These are phyloP conservation scores for Diogma glabrata DNA, from an alignment of 2,888 invertebrate genomes.

Conservation along the genomic window DNA sequence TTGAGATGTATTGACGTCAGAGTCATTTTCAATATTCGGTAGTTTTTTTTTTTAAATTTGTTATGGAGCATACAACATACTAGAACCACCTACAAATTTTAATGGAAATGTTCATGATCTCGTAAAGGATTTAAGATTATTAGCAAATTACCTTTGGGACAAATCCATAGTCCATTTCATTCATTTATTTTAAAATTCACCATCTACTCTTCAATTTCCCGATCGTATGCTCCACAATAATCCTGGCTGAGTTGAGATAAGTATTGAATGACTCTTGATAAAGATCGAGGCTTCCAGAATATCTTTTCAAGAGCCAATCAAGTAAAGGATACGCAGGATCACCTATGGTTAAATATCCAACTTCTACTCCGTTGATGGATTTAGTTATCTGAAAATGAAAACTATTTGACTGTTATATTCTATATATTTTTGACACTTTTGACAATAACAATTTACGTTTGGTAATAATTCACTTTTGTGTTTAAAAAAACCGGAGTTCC, in stretches of 20 bases:
- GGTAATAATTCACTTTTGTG: not conserved
- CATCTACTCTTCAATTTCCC: not conserved
- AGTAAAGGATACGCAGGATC: not conserved
- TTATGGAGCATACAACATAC: not conserved
- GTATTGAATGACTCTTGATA: not conserved
- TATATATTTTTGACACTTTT: too few species aligned
- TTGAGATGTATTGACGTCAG: not conserved
- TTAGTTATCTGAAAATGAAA: slow-evolving; percentile 2
- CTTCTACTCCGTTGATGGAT: not conserved
- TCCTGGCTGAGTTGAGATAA: too few species aligned
- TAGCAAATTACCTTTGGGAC: too few species aligned
- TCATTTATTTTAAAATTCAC: too few species aligned
- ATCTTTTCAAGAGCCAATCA: not conserved
- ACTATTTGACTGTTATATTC: too few species aligned
- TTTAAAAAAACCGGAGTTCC: not conserved
- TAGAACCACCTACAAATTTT: not conserved
- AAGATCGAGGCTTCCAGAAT: not conserved
- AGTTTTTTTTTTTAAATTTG: too few species aligned
- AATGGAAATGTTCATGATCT: too few species aligned
- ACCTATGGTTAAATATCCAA: not conserved
- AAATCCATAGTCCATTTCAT: too few species aligned
- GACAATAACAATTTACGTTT: too few species aligned
- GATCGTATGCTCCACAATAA: not conserved
- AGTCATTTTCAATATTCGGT: not conserved
- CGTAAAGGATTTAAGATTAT: too few species aligned